Conservation (phyloP, 2,113 vertebrate genomes). For the Ptyas mucosa region DNA sequence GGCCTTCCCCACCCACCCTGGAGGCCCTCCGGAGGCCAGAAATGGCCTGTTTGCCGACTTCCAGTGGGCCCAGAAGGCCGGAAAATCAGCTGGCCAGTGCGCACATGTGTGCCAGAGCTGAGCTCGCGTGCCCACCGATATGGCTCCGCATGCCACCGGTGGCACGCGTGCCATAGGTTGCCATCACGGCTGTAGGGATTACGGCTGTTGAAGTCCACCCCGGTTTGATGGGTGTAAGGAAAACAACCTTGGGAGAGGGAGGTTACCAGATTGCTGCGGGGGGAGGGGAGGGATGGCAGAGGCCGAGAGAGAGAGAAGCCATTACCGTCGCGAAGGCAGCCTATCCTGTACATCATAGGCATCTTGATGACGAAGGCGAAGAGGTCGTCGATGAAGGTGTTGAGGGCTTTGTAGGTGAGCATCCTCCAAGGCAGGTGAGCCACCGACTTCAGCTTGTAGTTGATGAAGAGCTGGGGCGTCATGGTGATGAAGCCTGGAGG, state of each 20-base stretch:
- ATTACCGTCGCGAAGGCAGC: conserved; percentile 91
- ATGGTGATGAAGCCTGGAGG: conserved; percentile 90
- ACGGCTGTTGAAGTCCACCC: not conserved
- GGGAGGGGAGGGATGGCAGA: not conserved
- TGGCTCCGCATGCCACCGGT: too few species aligned
- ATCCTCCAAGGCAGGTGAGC: conserved; percentile 95
- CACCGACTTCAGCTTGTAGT: conserved; percentile 96
- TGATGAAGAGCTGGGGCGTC: conserved; percentile 95
- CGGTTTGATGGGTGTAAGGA: not conserved
- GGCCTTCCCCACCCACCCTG: too few species aligned
- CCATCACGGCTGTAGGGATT: not conserved
- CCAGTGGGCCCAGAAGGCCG: too few species aligned
- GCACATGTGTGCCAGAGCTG: too few species aligned
- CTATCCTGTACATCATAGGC: conserved; percentile 98
- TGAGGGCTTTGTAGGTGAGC: conserved; percentile 96
- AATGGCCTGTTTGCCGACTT: too few species aligned
- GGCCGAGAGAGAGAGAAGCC: too few species aligned
- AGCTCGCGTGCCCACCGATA: too few species aligned
- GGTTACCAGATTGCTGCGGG: too few species aligned
- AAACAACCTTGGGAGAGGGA: not conserved
- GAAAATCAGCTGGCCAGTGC: too few species aligned
- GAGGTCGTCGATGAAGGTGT: conserved; percentile 95
- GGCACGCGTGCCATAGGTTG: too few species aligned
- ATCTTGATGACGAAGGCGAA: conserved; percentile 97
- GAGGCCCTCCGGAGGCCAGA: too few species aligned